Evolutionary conservation across 2,113 vertebrate genomes (phyloP).

Genomic region (Leptosomus discolor): DNA sequence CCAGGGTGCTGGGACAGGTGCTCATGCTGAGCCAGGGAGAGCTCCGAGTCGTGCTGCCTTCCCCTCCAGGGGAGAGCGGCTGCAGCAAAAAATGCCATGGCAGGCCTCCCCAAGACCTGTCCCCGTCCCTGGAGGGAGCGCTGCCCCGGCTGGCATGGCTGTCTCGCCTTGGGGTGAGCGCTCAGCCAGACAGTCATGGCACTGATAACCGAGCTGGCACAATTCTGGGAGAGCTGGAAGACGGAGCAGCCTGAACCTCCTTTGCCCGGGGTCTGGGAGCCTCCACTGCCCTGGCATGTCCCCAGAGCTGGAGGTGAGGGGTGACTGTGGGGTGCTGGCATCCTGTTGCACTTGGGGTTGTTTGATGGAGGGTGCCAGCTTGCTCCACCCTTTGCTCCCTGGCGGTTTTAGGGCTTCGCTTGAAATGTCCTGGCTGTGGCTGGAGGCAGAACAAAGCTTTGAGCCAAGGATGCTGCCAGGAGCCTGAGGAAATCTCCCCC

Average conservation of each 20-base stretch:
- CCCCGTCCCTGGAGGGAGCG: rapidly evolving
- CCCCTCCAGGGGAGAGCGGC: neutral
- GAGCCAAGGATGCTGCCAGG: neutral
- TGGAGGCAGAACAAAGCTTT: conserved; percentile 15
- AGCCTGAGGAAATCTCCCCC: neutral
- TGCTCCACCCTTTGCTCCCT: neutral
- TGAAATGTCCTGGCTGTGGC: neutral
- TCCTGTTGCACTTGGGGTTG: neutral
- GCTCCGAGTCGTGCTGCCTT: no score
- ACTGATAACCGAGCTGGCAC: neutral
- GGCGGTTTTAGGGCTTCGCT: neutral
- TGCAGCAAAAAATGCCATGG: no score
- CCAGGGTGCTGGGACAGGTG: rapidly evolving
- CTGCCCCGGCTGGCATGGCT: neutral
- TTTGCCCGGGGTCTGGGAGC: neutral
- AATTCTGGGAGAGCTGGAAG: neutral
- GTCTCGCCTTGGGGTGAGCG: neutral
- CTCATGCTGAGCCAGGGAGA: rapidly evolving
- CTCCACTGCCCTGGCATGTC: neutral
- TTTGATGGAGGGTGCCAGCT: neutral
- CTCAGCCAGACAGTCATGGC: neutral
- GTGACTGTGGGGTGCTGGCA: neutral
- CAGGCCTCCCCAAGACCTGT: rapidly evolving
- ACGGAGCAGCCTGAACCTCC: neutral
- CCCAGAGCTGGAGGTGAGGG: neutral